Base-by-base conservation (phyloP, 2,888 invertebrate genomes). In the Eupithecia exiguata region DNA sequence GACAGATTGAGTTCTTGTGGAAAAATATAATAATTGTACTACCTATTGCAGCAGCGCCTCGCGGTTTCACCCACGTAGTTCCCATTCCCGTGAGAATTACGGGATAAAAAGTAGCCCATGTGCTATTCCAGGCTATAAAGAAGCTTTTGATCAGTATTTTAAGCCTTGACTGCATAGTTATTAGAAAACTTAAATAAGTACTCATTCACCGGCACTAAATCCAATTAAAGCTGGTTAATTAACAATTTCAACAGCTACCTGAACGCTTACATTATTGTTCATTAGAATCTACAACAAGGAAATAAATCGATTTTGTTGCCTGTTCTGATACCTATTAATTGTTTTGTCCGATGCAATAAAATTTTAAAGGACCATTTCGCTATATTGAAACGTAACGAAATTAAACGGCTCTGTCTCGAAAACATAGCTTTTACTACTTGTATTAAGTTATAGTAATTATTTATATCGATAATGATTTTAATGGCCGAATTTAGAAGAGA, bases 181-280 rank as follows among this genome's bases (percentile, higher is more conserved):
- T 53, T 9, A 53, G n/a, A 53, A 0, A 21, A 21, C n/a, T 53
- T 53, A 53, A 21, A 53, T 53, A 53, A 5, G 5, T 53, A 53
- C 0, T 21, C 21, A 53, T 21, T 21, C 21, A 21, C 21, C 10
- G 21, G 53, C n/a, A 49, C 10, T 21, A 16, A 61, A 6, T 16
- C 25, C n/a, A n/a, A n/a, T n/a, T 58, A 62, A 5, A n/a, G 38
- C 61, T 63, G 46, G 40, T 72, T 69, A 76, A 74, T 74, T 74
- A 76, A 74, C 74, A 67, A 71, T 74, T 71, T 76, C 67, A 69
- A 76, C 68, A 72, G 66, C 62, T 61, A 62, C 36, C 38, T 61
- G 58, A 67, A 35, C 25, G 61, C 9, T 70, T 3, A 30, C 53
- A 38, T 66, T 63, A 72, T 68, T 74, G 69, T 70, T 69, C 68